A percentile compares a stretch with the other conserved stretches of the same genome.
Evolutionary conservation across 2,888 invertebrate genomes (phyloP).

Genomic region (Xestia rhomboidea): DNA sequence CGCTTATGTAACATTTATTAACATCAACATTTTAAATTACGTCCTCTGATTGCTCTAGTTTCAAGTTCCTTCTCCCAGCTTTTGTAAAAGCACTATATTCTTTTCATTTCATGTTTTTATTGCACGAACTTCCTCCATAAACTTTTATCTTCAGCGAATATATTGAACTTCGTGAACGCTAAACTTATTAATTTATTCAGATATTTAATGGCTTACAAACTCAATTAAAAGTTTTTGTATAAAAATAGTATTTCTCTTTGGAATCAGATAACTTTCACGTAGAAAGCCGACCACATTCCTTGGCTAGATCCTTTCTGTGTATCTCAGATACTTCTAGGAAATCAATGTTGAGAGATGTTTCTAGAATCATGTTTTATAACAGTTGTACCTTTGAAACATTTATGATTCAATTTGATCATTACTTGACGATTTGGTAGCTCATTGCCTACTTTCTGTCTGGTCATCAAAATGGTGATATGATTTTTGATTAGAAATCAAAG

Average conservation of each 20-base stretch:
- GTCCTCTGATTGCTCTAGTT: constrained; percentile 24
- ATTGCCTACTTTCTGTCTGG: not conserved
- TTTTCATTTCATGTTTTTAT: constrained; percentile 29
- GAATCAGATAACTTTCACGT: constrained; percentile 56
- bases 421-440: not conserved
- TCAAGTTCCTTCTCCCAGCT: constrained; percentile 1
- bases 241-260: constrained; percentile 44
- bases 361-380: constrained; percentile 31
- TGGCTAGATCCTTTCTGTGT: constrained; percentile 49
- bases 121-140: constrained; percentile 40
- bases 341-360: constrained; percentile 37
- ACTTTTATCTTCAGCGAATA: constrained; percentile 43
- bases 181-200: constrained; percentile 52
- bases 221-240: constrained; percentile 59
- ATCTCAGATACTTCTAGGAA: constrained; percentile 34
- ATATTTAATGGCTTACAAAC: constrained; percentile 46
- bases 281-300: constrained; percentile 61
- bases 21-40: constrained; percentile 6
- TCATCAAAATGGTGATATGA: not conserved
- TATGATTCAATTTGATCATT: not conserved
- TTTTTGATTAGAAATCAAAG: not conserved
- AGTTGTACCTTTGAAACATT: not conserved
- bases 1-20: not conserved
- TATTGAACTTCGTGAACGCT: constrained; percentile 34
- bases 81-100: constrained; percentile 15